Evolutionary conservation across 1,140 invertebrate species (phyloP).

Genomic region (Tetramorium simillimum): DNA sequence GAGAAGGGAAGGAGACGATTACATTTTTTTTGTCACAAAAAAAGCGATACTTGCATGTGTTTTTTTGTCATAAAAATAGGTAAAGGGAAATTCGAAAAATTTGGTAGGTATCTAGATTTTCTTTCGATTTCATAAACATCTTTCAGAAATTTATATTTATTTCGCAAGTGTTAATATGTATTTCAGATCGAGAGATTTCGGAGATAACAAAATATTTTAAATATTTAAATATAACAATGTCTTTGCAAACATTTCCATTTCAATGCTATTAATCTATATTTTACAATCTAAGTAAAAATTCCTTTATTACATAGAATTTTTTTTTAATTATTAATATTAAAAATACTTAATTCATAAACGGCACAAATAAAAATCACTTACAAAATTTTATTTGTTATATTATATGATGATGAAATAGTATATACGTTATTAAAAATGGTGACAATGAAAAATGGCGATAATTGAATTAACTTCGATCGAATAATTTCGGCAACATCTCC

Average conservation of each 20-base stretch:
- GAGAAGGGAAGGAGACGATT: background rate
- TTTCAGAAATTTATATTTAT: slow-evolving; percentile 4
- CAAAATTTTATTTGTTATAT: background rate
- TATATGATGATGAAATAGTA: background rate
- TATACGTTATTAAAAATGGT: background rate
- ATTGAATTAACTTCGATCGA: background rate
- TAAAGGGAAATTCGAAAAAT: background rate
- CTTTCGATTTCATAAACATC: background rate
- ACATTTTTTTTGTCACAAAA: too few relatives aligned
- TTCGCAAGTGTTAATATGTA: background rate
- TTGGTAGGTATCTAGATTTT: background rate
- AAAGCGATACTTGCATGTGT: too few relatives aligned
- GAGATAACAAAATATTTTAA: background rate
- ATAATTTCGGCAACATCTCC: background rate
- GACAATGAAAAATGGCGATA: background rate
- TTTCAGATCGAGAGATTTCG: background rate
- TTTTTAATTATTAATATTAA: background rate
- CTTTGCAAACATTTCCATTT: background rate
- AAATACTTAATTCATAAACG: background rate
- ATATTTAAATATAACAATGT: background rate
- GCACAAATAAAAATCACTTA: background rate
- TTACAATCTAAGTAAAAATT: background rate
- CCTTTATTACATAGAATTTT: background rate
- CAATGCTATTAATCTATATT: background rate
- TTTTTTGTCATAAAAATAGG: background rate